Percentiles rank a stretch among this genome's conserved stretches.
Conservation (phyloP, 2,113 vertebrate genomes). For the Brachyhypopomus occidentalis region DNA sequence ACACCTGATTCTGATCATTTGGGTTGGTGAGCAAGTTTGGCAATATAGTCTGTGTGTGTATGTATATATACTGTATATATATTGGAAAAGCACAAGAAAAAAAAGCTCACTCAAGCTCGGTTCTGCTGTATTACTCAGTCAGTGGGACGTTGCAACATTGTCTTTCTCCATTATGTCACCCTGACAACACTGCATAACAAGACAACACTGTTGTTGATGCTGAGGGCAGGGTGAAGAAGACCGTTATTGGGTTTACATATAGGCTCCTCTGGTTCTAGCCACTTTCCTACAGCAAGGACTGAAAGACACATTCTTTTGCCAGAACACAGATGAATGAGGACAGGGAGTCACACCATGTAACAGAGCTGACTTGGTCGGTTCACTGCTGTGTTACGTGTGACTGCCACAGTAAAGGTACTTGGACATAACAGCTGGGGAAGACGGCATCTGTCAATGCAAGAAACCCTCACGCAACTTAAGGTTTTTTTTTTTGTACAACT, state of each 20-base stretch:
- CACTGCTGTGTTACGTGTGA: neutral
- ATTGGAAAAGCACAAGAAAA: no score
- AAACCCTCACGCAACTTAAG: no score
- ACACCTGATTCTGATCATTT: no score
- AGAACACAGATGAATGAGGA: neutral
- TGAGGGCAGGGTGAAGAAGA: neutral
- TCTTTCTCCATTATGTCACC: neutral
- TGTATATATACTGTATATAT: no score
- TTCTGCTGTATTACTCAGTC: neutral
- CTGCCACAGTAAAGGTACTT: no score
- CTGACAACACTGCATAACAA: constrained; percentile 33
- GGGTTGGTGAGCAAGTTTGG: no score
- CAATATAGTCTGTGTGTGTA: no score
- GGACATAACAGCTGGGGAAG: no score
- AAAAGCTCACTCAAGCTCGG: neutral
- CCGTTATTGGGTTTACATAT: neutral
- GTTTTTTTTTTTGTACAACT: neutral
- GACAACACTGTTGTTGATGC: neutral
- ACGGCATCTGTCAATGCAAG: no score
- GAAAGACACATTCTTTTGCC: neutral
- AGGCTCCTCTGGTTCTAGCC: neutral
- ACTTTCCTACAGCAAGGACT: neutral
- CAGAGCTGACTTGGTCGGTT: neutral
- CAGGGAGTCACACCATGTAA: neutral
- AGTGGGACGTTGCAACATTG: neutral